Evolutionary conservation across 2,797 vertebrate species (phyloP), one percentile per base, ranked within the genome.

Genomic region (Odontamblyopus rebecca): DNA sequence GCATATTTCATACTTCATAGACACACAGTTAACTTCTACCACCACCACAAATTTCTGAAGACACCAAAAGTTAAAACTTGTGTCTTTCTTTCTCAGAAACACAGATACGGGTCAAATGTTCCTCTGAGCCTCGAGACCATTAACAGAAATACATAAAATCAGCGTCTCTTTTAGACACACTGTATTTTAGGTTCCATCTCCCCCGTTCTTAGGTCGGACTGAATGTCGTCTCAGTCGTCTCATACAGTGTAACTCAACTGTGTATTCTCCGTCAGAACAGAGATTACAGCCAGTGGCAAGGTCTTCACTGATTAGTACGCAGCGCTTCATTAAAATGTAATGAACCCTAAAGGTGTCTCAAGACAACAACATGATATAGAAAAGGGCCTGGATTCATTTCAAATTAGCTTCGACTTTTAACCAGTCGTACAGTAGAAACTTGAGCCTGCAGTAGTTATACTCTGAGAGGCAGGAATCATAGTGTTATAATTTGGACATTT

Each of bases 211-310:
- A 54, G 73, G 79, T 75, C 29, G 63, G 7, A 38, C 2, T 51
- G 53, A 50, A 65, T 69, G 69, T 73, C 27, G 19, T 12, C 6
- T 4, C 38, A 16, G 60, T 69, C 71, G 69, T 54, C 68, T 71
- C 70, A 67, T 72, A 79, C 70, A 23, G 23, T 23, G 23, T 23
- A 59, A 78, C 69, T 64, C 69, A 68, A 27, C 26, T 80, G 74
- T 82, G 72, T 78, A 61, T 65, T 61, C 12, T 2, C 29, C 18
- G 7, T 50, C 44, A 30, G 70, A 72, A 75, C 67, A 35, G 2
- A 73, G 81, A 86, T 83, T 75, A 68, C 5, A 72, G 76, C 85
- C 86, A 71, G 5, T 69, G 80, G 84, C 77, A 82, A 83, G 74
- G 77, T 79, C 78, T 75, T 7, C 70, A 61, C 12, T 51, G 64